A percentile compares a stretch with the other conserved stretches of the same genome.
Evolutionary conservation across 2,797 vertebrate species (phyloP).

Genomic region (Pristis pectinata): DNA sequence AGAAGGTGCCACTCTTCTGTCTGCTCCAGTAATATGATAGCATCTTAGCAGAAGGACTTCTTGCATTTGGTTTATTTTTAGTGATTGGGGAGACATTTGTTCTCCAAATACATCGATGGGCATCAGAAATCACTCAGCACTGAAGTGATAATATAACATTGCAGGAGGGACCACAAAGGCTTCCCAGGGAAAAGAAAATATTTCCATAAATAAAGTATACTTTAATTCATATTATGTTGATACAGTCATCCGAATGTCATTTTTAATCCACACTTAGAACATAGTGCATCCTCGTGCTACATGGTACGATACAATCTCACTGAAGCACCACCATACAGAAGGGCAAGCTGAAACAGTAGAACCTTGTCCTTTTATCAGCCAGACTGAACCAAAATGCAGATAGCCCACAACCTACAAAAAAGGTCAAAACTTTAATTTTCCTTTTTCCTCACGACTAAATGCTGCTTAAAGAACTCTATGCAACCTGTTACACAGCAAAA

Average conservation of each 20-base stretch:
- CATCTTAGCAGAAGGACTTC: not conserved
- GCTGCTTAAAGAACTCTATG: not conserved
- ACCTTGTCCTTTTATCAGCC: not conserved
- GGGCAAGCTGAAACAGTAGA: constrained; percentile 4
- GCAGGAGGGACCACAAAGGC: not conserved
- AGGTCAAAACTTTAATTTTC: not conserved
- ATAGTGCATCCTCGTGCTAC: not conserved
- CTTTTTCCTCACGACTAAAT: not conserved
- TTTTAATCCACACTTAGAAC: not conserved
- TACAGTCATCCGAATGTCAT: not conserved
- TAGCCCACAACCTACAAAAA: not conserved
- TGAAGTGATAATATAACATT: not conserved
- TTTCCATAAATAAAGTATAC: not conserved
- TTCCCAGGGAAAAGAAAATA: not conserved
- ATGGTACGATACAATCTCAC: not conserved
- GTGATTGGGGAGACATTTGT: not conserved
- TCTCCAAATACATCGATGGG: not conserved
- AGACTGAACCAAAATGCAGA: not conserved
- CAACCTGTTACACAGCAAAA: not conserved
- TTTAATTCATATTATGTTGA: not conserved
- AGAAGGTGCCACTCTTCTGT: not conserved
- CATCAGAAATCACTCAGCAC: not conserved
- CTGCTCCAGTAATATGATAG: not conserved
- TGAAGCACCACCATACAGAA: not conserved
- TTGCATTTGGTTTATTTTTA: not conserved